Evolutionary conservation across 2,113 vertebrate genomes (phyloP), one percentile per base, ranked within the genome.

Genomic region (Upupa epops): DNA sequence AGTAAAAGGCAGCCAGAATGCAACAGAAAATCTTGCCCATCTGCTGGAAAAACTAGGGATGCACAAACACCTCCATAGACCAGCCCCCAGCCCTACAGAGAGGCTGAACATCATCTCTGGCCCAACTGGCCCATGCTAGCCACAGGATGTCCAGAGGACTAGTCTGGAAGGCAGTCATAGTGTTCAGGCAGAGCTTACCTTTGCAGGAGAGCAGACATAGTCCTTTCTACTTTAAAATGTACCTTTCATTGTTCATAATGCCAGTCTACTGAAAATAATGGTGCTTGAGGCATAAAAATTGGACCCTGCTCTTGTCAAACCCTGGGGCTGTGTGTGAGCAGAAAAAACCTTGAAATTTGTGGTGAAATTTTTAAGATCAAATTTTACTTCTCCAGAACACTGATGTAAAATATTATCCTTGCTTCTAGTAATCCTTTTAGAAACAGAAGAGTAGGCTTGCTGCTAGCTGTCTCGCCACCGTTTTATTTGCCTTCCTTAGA

Each of bases 41-140:
- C 68, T 46, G 65, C 5, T 69, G 61, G 21, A 64, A 83, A 54
- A 91, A 37, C 31, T 15, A 25, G 59, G n/a, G 59, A 46, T 56
- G n/a, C 28, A 32, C 82, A 71, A 80, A 68, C 31, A 64, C 7
- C 31, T 86, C 25, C 73, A 58, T 59, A 69, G 69, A 73, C 4
- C 48, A 64, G 37, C 21, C 34, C 25, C 74, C 11, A 40, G 5
- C 17, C 54, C 2, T 51, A 52, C 5, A 17, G 65, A 55, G 46
- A 29, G 5, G 7, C 40, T 55, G 34, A 64, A 13, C 34, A 49
- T 46, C 5, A 0, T 14, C 18, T 69, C 51, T 26, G 46, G 25
- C 68, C 52, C 46, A n/a, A 22, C 1, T 2, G n/a, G 34, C 37
- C 48, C 49, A 6, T 0, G 0, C n/a, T 55, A 45, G 63, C 14